Evolutionary conservation across 2,113 vertebrate genomes (phyloP).

Genomic region (Mormoops blainvillei): DNA sequence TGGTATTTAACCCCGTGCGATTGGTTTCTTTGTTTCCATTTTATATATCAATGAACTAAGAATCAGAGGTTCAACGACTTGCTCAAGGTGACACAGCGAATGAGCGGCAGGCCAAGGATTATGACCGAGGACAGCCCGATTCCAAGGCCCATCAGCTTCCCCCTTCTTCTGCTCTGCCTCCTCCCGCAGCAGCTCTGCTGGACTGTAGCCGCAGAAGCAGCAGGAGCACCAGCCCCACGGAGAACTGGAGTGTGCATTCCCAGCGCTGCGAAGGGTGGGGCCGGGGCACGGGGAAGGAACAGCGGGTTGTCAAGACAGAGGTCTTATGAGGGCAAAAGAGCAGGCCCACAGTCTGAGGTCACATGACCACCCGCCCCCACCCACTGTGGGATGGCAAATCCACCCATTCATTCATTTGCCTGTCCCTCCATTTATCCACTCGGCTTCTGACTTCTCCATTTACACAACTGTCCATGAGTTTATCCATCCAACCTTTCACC

Average conservation of each 20-base stretch:
- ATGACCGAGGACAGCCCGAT: background rate
- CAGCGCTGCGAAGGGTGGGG: background rate
- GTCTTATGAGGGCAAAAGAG: background rate
- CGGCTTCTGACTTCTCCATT: background rate
- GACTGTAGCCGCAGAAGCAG: background rate
- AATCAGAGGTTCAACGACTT: background rate
- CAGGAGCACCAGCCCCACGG: fast-evolving
- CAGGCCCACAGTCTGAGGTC: background rate
- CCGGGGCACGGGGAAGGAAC: background rate
- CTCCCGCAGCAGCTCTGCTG: background rate
- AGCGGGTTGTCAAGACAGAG: background rate
- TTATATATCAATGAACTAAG: background rate
- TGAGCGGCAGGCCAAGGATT: background rate
- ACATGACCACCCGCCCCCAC: background rate
- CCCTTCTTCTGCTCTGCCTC: background rate
- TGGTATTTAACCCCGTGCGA: background rate
- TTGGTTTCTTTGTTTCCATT: background rate
- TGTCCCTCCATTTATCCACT: background rate
- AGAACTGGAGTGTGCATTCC: background rate
- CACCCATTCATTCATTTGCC: background rate
- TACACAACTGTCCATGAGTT: background rate
- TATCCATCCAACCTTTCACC: background rate
- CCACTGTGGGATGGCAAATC: too few species aligned
- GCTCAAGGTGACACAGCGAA: background rate
- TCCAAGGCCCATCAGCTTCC: background rate